Conservation (phyloP, 2,888 invertebrate genomes). For the Lepeophtheirus nordmannii region DNA sequence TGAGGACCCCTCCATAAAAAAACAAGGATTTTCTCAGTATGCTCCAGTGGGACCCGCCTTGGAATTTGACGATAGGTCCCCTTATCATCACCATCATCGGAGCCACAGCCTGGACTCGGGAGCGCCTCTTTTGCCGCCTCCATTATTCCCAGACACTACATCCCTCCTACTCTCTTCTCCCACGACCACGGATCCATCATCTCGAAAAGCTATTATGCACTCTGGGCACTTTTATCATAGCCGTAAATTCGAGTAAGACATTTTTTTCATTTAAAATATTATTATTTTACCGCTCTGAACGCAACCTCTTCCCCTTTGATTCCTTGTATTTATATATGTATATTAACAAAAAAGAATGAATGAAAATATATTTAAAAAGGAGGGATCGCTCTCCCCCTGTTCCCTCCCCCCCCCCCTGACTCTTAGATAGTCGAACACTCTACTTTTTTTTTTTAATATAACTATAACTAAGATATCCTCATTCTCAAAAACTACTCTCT, state of each 20-base stretch:
- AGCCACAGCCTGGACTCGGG: constrained; percentile 21
- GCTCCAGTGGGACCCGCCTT: too few relatives aligned
- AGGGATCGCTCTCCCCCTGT: background rate
- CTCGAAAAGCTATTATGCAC: constrained; percentile 9
- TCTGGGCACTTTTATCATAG: constrained; percentile 11
- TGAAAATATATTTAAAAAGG: constrained; percentile 1
- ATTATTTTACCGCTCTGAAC: background rate
- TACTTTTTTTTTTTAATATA: too few relatives aligned
- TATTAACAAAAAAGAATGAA: background rate
- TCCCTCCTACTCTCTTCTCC: background rate
- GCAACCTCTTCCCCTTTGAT: background rate
- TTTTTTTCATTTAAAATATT: background rate
- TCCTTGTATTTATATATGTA: too few relatives aligned
- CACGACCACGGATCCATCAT: background rate
- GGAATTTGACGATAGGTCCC: too few relatives aligned
- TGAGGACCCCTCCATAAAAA: background rate
- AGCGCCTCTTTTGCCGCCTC: constrained; percentile 18
- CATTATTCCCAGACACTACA: constrained; percentile 1
- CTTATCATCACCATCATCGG: constrained; percentile 17
- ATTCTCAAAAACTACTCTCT: too few relatives aligned
- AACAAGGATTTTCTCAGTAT: too few relatives aligned
- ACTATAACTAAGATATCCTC: too few relatives aligned
- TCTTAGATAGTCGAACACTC: too few relatives aligned
- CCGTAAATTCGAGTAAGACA: constrained; percentile 21
- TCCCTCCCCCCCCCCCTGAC: too few relatives aligned